Evolutionary conservation across 1,140 invertebrate genomes (phyloP), one percentile per base, ranked within the genome.

Genomic region (Drosophila quadrilineata): DNA sequence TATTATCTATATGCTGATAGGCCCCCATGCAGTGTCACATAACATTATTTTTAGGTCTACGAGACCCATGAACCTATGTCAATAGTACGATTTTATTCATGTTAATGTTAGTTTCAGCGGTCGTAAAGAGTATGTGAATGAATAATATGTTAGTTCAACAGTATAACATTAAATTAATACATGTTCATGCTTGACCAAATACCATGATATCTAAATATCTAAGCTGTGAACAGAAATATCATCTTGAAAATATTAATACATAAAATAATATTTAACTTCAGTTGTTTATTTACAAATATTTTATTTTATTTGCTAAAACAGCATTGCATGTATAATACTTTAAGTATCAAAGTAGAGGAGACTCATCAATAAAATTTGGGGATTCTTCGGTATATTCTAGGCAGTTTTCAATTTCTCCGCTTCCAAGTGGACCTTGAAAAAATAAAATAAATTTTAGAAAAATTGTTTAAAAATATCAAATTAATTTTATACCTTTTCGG

Each of bases 401-500:
- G 6, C 26, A 12, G 6, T 45, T 22, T 56, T 43, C 5, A n/a
- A 3, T 36, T 57, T 57, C 2, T 21, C 12, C 9, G 21, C 17
- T 26, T 28, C 29, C 41, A 57, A 36, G 36, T 26, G 29, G 1
- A 14, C 3, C 41, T 46, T n/a, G 1, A 57, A 57, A 41, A 17
- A 28, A 38, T 35, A 1, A 14, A 6, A n/a, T 33, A 29, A 26
- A 4, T 1, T 2, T 1, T 64, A 10, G 58, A 56, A 3, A 52
- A n/a, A 6, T 8, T 31, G 10, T 31, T 6, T 31, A 31, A 2
- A 8, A 1, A 31, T n/a, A 31, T 31, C 3, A n/a, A 3, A 31
- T 33, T 19, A n/a, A 10, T 3, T 1, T 52, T 38, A 33, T 36
- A 80, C 92, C 65, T 91, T 88, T 82, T 93, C 90, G 1, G 94